Evolutionary conservation across 2,888 invertebrate species (phyloP).

Genomic region (Pristionchus exspectatus): DNA sequence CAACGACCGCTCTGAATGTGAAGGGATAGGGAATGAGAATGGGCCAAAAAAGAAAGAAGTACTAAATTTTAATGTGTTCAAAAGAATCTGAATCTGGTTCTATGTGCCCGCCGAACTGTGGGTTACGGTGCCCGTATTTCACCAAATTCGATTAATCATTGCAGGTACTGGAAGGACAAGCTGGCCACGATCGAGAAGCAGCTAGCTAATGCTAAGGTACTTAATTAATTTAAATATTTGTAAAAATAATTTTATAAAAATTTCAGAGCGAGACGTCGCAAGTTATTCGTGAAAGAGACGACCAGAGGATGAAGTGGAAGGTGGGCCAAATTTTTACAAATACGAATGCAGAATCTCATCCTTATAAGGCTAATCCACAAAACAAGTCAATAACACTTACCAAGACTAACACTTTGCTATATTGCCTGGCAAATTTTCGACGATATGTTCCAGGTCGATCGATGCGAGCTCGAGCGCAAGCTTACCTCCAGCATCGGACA

Average conservation of each 20-base stretch:
- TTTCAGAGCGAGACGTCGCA: constrained; percentile 67
- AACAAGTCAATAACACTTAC: too few relatives aligned
- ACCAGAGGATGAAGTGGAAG: constrained; percentile 66
- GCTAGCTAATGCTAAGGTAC: constrained; percentile 57
- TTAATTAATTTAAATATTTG: not conserved
- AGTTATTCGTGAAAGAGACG: constrained; percentile 68
- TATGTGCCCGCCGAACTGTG: not conserved
- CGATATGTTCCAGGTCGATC: constrained; percentile 57
- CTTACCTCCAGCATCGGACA: constrained; percentile 74
- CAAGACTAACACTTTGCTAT: too few relatives aligned
- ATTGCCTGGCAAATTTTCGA: not conserved
- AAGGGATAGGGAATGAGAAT: too few relatives aligned
- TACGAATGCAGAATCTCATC: too few relatives aligned
- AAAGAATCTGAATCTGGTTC: too few relatives aligned
- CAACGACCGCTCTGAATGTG: too few relatives aligned
- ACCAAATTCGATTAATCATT: too few relatives aligned
- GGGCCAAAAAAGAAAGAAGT: too few relatives aligned
- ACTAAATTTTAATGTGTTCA: too few relatives aligned
- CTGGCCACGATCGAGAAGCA: constrained; percentile 64
- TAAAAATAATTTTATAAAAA: not conserved
- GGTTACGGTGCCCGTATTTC: not conserved
- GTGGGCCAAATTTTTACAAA: constrained; percentile 50
- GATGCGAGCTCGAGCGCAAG: constrained; percentile 73
- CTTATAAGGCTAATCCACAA: too few relatives aligned
- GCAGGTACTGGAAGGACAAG: constrained; percentile 73